Percentiles rank a stretch among this genome's conserved stretches.
phyloP scores from a whole-genome alignment of 2,797 vertebrate species.

The Xerus rutilus region DNA sequence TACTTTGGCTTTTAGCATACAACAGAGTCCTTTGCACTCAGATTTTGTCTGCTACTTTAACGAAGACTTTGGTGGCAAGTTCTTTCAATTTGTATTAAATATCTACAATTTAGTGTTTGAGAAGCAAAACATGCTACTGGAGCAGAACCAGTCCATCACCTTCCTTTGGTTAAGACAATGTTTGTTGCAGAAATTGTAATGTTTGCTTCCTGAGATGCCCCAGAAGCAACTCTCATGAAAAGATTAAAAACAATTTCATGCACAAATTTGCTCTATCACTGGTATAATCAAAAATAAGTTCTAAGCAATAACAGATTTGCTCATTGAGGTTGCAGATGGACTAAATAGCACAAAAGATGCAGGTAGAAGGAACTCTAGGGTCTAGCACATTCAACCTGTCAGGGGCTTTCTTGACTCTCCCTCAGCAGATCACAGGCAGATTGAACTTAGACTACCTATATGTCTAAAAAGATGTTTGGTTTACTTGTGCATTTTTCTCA shows the following conservation, averaged over 20 bases:
- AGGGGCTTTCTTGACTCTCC: not conserved
- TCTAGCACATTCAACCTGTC: not conserved
- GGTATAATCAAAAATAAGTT: slow-evolving; percentile 38
- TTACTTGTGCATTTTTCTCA: slow-evolving; percentile 24
- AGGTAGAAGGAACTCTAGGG: not conserved
- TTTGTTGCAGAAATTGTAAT: slow-evolving; percentile 62
- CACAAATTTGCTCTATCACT: slow-evolving; percentile 57
- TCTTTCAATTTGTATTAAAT: slow-evolving; percentile 73
- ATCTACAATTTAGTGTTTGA: slow-evolving; percentile 46
- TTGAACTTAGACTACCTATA: slow-evolving; percentile 30
- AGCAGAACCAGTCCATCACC: slow-evolving; percentile 52
- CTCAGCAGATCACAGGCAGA: not conserved
- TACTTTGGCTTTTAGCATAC: slow-evolving; percentile 26
- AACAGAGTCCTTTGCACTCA: slow-evolving; percentile 33
- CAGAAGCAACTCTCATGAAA: slow-evolving; percentile 62
- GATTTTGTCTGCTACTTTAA: slow-evolving; percentile 51
- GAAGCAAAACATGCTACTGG: slow-evolving; percentile 56
- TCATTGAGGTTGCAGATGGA: not conserved
- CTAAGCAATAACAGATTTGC: slow-evolving; percentile 36
- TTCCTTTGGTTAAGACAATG: slow-evolving; percentile 56
- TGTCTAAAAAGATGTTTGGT: slow-evolving; percentile 1
- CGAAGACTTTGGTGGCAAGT: slow-evolving; percentile 66
- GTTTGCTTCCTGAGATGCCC: slow-evolving; percentile 65
- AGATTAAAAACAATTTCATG: slow-evolving; percentile 69
- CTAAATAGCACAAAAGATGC: slow-evolving; percentile 1